Base-by-base conservation (phyloP, 2,797 vertebrate genomes). In the Prunella strophiata region DNA sequence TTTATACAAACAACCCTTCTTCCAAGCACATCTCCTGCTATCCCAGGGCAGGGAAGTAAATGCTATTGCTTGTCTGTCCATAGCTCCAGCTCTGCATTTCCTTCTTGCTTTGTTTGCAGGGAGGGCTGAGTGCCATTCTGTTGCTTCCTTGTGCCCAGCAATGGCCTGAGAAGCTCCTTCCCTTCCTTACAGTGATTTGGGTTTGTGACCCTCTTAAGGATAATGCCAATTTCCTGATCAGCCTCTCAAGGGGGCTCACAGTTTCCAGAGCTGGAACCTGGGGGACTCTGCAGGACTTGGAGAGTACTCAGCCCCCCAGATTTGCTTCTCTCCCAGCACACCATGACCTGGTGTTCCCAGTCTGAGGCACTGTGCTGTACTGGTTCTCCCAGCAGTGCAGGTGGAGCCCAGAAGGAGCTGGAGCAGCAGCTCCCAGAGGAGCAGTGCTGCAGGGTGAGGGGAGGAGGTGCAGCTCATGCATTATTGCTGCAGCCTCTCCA, bases 1-100 rank as follows among this genome's bases (percentile, higher is more conserved):
- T 97, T 97, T 96, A 96, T 96, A 97, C 95, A 96, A 96, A 97
- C 96, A 96, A 87, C 88, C 88, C 5, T 93, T 92, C 92, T 91
- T 91, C 81, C 91, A 89, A 83, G 95, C 91, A 92, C 88, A 93
- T 97, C 95, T 93, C 91, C 50, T 8, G 29, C 92, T 91, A 9
- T 94, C 90, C 77, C 36, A 50, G 77, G 65, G 79, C 85, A 81
- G 62, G 61, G 83, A 78, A 82, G 57, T 57, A 83, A 88, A 93
- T 52, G 78, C 22, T 4, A 48, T 73, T 94, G 81, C 83, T 89
- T 15, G 17, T 90, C 71, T 75, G 21, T 72, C 76, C 22, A 2
- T 22, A 55, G 71, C 51, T 82, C 30, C n/a, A 59, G 25, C 51
- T 58, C 66, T 62, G 15, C 51, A 3, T 47, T 83, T 73, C 68